These are phyloP conservation scores for Enoplosus armatus DNA, from an alignment of 2,797 vertebrate species.

Conservation along the genomic window DNA sequence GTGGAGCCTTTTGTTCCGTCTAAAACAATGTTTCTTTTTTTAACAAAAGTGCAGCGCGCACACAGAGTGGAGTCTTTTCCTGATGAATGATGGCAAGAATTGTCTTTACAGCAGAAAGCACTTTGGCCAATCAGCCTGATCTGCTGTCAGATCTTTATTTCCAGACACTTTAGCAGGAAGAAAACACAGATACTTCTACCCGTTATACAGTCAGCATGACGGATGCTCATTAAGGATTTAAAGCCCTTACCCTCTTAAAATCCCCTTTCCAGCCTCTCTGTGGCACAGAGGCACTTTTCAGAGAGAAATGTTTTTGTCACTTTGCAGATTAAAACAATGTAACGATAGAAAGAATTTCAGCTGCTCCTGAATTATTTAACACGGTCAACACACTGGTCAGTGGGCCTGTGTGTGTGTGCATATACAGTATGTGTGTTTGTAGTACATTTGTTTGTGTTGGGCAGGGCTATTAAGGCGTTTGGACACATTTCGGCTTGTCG, in stretches of 20 bases:
- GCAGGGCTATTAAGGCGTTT: background rate
- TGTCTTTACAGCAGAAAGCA: slow-evolving; percentile 46
- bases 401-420: background rate
- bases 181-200: background rate
- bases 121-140: slow-evolving; percentile 41
- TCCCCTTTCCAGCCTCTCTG: background rate
- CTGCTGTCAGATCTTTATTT: slow-evolving; percentile 28
- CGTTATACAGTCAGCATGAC: slow-evolving; percentile 3
- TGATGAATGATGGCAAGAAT: slow-evolving; percentile 23
- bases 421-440: background rate
- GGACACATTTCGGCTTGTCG: background rate
- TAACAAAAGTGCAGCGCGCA: background rate
- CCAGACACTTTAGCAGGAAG: slow-evolving; percentile 21
- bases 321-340: slow-evolving; percentile 41
- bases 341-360: slow-evolving; percentile 41
- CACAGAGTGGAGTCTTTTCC: background rate
- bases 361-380: slow-evolving; percentile 68
- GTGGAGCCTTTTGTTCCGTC: background rate
- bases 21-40: slow-evolving; percentile 14
- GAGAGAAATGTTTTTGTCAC: slow-evolving; percentile 40
- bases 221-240: slow-evolving; percentile 63
- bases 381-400: slow-evolving; percentile 10
- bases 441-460: background rate
- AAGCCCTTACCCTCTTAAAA: slow-evolving; percentile 1
- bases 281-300: slow-evolving; percentile 21